Evolutionary conservation across 2,113 vertebrate genomes (phyloP).

Genomic region (Zosterops lateralis): DNA sequence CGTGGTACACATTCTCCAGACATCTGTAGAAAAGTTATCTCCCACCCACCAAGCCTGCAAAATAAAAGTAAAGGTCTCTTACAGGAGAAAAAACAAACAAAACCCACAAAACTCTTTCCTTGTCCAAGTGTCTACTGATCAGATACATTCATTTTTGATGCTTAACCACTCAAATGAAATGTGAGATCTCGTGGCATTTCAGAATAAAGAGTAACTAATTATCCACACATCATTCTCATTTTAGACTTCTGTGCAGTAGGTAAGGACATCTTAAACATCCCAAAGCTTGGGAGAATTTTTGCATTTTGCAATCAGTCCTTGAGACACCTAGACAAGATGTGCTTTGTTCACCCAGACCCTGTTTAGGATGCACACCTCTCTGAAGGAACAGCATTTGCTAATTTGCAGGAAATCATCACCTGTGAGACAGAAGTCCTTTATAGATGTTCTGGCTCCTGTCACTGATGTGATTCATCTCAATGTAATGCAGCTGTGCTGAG

Average conservation of each 20-base stretch:
- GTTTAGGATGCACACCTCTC: neutral
- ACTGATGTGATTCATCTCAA: neutral
- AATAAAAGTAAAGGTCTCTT: neutral
- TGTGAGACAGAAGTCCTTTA: neutral
- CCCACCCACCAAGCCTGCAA: constrained; percentile 82
- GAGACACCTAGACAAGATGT: neutral
- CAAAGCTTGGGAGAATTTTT: neutral
- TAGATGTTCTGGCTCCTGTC: neutral
- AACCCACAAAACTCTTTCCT: neutral
- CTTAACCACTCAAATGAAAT: neutral
- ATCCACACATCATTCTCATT: neutral
- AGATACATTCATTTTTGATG: neutral
- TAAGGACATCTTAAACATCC: neutral
- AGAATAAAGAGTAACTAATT: neutral
- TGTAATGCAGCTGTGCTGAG: neutral
- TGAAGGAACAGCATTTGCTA: neutral
- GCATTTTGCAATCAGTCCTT: neutral
- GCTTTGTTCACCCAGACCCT: neutral
- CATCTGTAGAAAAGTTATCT: constrained; percentile 64
- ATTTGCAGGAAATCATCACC: neutral
- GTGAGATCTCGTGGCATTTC: neutral
- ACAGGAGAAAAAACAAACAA: neutral
- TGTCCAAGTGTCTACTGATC: neutral
- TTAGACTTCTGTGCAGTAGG: neutral
- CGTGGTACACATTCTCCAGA: constrained; percentile 70